phyloP scores from a whole-genome alignment of 2,113 vertebrate genomes.

The Rhinogobius similis region DNA sequence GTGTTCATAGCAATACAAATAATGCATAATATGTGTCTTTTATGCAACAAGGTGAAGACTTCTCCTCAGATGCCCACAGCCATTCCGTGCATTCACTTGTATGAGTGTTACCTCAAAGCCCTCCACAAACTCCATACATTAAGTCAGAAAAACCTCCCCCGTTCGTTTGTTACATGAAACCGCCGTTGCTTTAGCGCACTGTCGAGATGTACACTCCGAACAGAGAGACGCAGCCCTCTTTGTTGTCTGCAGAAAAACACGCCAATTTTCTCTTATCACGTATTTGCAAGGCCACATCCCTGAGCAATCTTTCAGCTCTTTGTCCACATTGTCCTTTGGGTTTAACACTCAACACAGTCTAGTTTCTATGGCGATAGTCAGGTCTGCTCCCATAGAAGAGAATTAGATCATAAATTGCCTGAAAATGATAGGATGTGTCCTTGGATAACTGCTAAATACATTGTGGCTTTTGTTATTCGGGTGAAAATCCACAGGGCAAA shows the following conservation, averaged over 20 bases:
- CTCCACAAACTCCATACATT: neutral
- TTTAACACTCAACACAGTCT: neutral
- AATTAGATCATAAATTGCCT: neutral
- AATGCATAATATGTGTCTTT: no score
- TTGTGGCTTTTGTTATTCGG: neutral
- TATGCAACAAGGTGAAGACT: neutral
- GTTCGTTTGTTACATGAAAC: neutral
- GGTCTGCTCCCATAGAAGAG: neutral
- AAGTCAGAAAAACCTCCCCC: neutral
- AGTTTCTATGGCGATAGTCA: neutral
- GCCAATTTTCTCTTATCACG: neutral
- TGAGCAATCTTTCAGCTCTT: neutral
- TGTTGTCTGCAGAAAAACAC: neutral
- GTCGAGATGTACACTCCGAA: neutral
- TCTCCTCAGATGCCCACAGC: neutral
- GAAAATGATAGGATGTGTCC: neutral
- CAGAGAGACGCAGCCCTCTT: neutral
- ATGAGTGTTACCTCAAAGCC: neutral
- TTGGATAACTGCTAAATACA: neutral
- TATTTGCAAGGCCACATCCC: neutral
- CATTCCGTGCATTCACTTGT: neutral
- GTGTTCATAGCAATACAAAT: no score
- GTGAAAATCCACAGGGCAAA: neutral
- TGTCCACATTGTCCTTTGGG: conserved; percentile 3
- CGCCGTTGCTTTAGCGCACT: neutral